Base-by-base conservation (phyloP, 1,140 invertebrate genomes). In the Pogonognathellus flavescens region DNA sequence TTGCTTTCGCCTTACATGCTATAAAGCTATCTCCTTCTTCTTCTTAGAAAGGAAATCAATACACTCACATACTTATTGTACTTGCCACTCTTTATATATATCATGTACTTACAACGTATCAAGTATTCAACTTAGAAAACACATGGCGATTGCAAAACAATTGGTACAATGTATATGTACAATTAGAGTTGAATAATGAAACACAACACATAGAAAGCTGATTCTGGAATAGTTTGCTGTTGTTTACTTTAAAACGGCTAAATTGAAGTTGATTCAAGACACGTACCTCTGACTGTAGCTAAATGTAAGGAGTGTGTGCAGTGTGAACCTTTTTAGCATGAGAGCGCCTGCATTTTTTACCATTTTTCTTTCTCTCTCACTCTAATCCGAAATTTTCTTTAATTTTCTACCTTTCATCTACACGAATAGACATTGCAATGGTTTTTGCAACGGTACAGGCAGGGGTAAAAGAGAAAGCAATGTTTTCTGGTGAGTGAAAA, bases 241-340 rank as follows among this genome's bases (percentile, higher is more conserved):
- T 25, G 62, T 25, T 66, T 66, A 25, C 62, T 66, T 60, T 66
- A 66, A 66, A 66, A 66, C 9, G 25, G 20, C 22, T 66, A 6
- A 41, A 41, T 66, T 25, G 60, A 66, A 66, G 25, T 49, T 14
- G 31, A 76, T 41, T 76, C 41, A 16, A 76, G 70, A 76, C 70
- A 76, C 41, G 70, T 76, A 76, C 31, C 70, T 76, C 70, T 76
- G 70, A 50, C 70, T 41, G 70, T 76, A 76, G 70, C 70, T 76
- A 76, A 31, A 1, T 76, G 10, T 76, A 76, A 76, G 70, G 70
- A 76, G 70, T 76, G 70, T 76, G 70, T 76, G 70, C 70, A 76
- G 70, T 76, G 70, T 76, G 70, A 76, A 76, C 70, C 70, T 76
- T 25, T 76, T 66, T 76, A 76, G 70, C 70, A 76, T 76, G 70